A percentile compares a stretch with the other conserved stretches of the same genome.
Evolutionary conservation across 1,140 invertebrate genomes (phyloP).

Genomic region (Tetraneura akinire): DNA sequence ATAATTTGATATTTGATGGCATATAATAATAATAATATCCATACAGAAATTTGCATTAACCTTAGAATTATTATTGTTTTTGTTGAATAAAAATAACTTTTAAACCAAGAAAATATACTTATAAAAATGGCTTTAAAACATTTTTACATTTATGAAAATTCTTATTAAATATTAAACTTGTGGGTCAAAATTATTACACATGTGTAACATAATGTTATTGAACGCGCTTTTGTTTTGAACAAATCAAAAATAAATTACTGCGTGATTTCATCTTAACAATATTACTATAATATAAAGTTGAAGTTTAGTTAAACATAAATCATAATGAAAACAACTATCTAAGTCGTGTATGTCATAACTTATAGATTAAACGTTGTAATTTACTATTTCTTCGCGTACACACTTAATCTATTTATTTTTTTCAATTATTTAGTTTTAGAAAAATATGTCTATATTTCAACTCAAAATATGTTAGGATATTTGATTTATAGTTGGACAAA

Average conservation of each 20-base stretch:
- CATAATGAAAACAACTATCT: not conserved
- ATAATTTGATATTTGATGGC: not conserved
- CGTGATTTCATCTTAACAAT: not conserved
- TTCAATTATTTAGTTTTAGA: not conserved
- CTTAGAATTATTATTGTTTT: not conserved
- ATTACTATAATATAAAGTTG: not conserved
- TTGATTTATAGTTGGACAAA: not conserved
- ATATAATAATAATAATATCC: constrained; percentile 16
- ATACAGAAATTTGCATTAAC: not conserved
- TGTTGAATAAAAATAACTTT: not conserved
- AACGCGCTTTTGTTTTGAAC: not conserved
- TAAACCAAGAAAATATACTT: not conserved
- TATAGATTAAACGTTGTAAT: not conserved
- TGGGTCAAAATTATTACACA: too few relatives aligned
- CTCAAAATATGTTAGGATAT: not conserved
- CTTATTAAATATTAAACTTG: not conserved
- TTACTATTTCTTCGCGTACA: not conserved
- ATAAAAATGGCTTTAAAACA: not conserved
- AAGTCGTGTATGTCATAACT: not conserved
- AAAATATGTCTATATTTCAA: not conserved
- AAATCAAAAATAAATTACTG: not conserved
- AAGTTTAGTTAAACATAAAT: not conserved
- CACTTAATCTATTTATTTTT: not conserved
- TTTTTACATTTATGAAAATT: not conserved
- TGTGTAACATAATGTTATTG: too few relatives aligned